Evolutionary conservation across 1,140 invertebrate species (phyloP).

Genomic region (Halesus radiatus): DNA sequence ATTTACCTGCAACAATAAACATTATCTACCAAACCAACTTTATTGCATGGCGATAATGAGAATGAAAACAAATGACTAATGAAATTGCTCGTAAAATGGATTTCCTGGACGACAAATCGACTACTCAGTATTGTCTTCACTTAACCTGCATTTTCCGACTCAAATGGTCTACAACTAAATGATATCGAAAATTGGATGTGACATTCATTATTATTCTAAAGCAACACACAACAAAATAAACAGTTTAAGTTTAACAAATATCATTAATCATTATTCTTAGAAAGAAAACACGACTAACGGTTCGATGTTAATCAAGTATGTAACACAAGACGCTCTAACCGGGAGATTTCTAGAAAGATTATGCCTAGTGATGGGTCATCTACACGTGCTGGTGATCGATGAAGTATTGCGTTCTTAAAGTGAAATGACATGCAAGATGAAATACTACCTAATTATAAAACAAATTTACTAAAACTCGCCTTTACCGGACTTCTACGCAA

Average conservation of each 20-base stretch:
- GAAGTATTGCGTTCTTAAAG: slow-evolving; percentile 31
- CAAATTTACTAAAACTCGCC: slow-evolving; percentile 26
- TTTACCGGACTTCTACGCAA: slow-evolving; percentile 2
- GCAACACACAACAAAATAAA: slow-evolving; percentile 36
- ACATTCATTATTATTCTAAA: slow-evolving; percentile 11
- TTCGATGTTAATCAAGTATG: slow-evolving; percentile 34
- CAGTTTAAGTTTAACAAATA: not conserved
- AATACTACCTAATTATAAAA: slow-evolving; percentile 20
- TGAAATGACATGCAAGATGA: slow-evolving; percentile 37
- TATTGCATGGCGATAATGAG: too few relatives aligned
- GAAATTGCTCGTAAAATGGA: not conserved
- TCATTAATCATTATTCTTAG: slow-evolving; percentile 13
- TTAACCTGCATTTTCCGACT: slow-evolving; percentile 47
- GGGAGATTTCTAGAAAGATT: not conserved
- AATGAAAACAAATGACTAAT: too few relatives aligned
- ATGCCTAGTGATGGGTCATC: slow-evolving; percentile 10
- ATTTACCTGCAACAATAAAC: too few relatives aligned
- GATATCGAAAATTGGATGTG: slow-evolving; percentile 36
- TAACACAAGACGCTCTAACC: slow-evolving; percentile 4
- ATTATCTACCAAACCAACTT: too few relatives aligned
- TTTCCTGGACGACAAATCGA: slow-evolving; percentile 24
- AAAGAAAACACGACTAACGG: slow-evolving; percentile 16
- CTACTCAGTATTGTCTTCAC: slow-evolving; percentile 44
- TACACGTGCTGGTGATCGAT: slow-evolving; percentile 39
- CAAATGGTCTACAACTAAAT: slow-evolving; percentile 36